Conservation (phyloP, 2,888 invertebrate genomes). For the Teleiodes luculella region DNA sequence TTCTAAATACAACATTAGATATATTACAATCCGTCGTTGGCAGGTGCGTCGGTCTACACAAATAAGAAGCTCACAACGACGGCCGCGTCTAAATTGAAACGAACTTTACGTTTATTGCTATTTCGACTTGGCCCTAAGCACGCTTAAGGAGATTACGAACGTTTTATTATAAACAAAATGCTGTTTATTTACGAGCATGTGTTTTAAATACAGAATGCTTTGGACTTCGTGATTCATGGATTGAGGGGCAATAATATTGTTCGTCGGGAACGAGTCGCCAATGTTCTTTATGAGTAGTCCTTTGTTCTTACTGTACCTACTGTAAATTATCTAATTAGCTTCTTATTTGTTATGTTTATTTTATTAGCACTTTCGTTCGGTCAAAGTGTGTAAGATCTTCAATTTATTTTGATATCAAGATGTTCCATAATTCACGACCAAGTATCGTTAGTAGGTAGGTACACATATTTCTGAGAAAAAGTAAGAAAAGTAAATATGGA, state of each 20-base stretch:
- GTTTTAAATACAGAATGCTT: background rate
- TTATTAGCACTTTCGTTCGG: too few species aligned
- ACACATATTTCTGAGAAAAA: too few species aligned
- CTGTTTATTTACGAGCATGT: background rate
- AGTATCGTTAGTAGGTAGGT: too few species aligned
- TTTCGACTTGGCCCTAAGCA: background rate
- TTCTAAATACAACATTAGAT: slow-evolving; percentile 32
- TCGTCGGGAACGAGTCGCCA: background rate
- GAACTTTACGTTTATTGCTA: slow-evolving; percentile 42
- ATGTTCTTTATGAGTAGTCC: background rate
- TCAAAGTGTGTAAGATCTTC: too few species aligned
- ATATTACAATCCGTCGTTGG: slow-evolving; percentile 52
- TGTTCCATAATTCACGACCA: too few species aligned
- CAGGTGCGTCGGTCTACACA: slow-evolving; percentile 51
- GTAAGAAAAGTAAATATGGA: too few species aligned
- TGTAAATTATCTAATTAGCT: too few species aligned
- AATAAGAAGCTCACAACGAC: slow-evolving; percentile 35
- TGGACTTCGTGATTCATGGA: background rate
- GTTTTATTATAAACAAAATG: slow-evolving; percentile 7
- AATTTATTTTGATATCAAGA: too few species aligned
- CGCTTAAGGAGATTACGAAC: background rate
- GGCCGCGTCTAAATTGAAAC: slow-evolving; percentile 38
- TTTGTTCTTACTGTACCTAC: background rate
- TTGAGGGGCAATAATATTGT: background rate
- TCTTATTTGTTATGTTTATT: too few species aligned